Evolutionary conservation across 2,113 vertebrate species (phyloP), one percentile per base, ranked within the genome.

Genomic region (Gobius niger): DNA sequence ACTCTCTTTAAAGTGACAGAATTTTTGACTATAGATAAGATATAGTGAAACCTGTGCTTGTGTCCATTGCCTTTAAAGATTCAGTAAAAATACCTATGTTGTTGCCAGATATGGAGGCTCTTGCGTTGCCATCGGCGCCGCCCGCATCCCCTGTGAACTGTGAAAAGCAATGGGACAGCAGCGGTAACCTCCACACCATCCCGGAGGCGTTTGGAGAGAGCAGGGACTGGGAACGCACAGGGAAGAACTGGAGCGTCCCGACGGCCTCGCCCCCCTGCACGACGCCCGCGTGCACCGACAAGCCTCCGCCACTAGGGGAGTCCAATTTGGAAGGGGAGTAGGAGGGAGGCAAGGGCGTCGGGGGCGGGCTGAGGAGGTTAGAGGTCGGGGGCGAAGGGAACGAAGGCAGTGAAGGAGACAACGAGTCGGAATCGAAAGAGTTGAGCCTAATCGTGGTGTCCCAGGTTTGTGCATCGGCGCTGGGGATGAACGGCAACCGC

Each of bases 341-440:
- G 16, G 88, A 89, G 3, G 91, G 82, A 10, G 92, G 88, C 0
- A 90, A 70, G 41, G 92, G 89, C 9, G 90, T 91, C 12, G 91
- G 92, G 19, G 92, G 91, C 14, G 90, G 91, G 66, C 91, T 92
- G 0, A 93, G 88, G 65, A 88, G 73, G 67, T 91, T 85, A 53
- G 84, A 83, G 0, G 82, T 69, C 40, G 88, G 82, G 52, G 87
- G 90, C 59, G 87, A 85, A 24, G 88, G 86, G 65, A 84, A 86
- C 14, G 85, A 78, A 3, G 51, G 63, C 1, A 73, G 79, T 46
- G 79, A 74, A 10, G 64, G 71, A 42, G 70, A 81, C 56, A 67
- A 74, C 16, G 81, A 7, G 68, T 89, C 85, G 16, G 77, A 63
- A 65, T 88, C 82, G 24, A 88, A 85, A 47, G 70, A 72, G 19